Conservation (phyloP, 2,888 invertebrate genomes). For the Neocrepidodera transversa region DNA sequence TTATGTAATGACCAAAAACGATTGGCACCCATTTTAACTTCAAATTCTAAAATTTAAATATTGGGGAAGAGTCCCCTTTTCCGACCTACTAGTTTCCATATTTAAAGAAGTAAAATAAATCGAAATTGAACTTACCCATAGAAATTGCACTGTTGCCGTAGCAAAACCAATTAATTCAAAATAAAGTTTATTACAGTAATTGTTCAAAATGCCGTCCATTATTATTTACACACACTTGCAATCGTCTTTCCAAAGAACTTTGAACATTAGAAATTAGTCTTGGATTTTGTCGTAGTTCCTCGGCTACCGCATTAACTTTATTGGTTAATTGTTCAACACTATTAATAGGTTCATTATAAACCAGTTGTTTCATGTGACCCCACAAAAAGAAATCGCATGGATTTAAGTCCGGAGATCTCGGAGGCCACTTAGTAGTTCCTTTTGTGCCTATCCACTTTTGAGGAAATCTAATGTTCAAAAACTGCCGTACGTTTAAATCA, state of each 20-base stretch:
- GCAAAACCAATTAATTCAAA: no score
- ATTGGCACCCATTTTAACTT: no score
- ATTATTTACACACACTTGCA: neutral
- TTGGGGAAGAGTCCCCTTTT: no score
- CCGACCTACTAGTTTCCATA: no score
- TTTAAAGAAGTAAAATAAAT: no score
- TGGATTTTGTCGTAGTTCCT: conserved; percentile 1
- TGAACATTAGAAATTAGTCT: neutral
- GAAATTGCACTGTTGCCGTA: no score
- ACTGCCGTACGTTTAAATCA: conserved; percentile 8
- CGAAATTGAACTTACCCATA: no score
- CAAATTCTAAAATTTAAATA: no score
- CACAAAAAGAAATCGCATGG: neutral
- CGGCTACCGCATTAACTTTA: neutral
- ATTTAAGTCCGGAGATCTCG: neutral
- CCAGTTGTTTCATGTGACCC: neutral
- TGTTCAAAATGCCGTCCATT: neutral
- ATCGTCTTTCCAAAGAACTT: no score
- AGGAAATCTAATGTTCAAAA: neutral
- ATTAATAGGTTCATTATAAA: no score
- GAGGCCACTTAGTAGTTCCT: neutral
- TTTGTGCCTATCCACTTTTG: neutral
- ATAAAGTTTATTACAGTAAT: neutral
- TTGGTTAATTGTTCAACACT: neutral
- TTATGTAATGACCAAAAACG: no score